Base-by-base conservation (phyloP, 2,797 vertebrate genomes). In the Percopsis omiscomaycus region DNA sequence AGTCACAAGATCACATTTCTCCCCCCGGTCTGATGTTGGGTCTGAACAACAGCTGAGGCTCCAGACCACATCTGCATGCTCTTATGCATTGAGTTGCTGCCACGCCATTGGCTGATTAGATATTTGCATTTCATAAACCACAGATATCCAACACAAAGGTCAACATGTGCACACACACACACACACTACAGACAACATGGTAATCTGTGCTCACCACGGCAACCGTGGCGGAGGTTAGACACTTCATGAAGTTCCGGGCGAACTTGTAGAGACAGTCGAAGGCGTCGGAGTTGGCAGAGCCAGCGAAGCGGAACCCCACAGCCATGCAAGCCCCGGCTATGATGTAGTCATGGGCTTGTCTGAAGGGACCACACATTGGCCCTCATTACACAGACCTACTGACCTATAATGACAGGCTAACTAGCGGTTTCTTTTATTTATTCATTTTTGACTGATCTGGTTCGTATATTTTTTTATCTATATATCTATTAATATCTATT, bases 291-390 rank as follows among this genome's bases (percentile, higher is more conserved):
- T 98, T 99, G 78, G 96, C 96, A 12, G 98, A 98, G 5, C 98
- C 98, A 0, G 98, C 97, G 75, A 99, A 99, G 74, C 96, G 94
- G 78, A 99, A 94, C 37, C 98, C 98, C 79, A 99, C 85, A 1
- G 97, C 95, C 86, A 99, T 88, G 59, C 98, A 99, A 0, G 96
- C 97, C 46, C 98, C 97, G 1, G 98, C 96, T 0, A 97, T 96
- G 37, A 99, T 99, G 90, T 99, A 98, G 83, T 97, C 95, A 2
- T 98, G 96, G 52, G 96, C 97, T 92, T 99, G 96, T 73, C 98
- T 98, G 81, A 66, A 81, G 77, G 5, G 52, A 69, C 55, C 14
- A 76, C 11, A 54, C 8, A 42, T 44, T 14, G 5, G 32, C 32
- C 32, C 32, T 37, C 6, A 37, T 37, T 37, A 37, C 32, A 37